These are phyloP conservation scores for Gambusia yucatana DNA, from an alignment of 2,797 vertebrate genomes.

Conservation along the genomic window DNA sequence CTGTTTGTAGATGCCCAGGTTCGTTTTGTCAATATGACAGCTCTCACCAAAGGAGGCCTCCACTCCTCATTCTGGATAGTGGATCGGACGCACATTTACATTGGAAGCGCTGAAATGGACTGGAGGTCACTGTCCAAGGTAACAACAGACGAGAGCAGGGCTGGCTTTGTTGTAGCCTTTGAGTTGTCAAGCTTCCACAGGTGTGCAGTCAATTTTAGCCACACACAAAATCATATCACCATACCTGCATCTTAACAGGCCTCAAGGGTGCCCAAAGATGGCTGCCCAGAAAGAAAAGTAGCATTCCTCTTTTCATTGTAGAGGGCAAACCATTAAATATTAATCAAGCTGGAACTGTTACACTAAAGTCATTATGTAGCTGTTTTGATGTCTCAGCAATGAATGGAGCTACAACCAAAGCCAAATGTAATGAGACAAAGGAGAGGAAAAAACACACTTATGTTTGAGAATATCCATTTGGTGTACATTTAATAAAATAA, in stretches of 20 bases:
- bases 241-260: conserved; percentile 9
- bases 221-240: conserved; percentile 11
- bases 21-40: conserved; percentile 89
- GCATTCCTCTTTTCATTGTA: conserved; percentile 45
- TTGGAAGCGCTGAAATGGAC: conserved; percentile 90
- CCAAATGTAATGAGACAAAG: conserved; percentile 40
- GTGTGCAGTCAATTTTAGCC: conserved; percentile 12
- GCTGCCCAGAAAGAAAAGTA: conserved; percentile 34
- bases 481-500: too few species aligned
- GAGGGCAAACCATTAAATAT: conserved; percentile 22
- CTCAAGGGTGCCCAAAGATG: conserved; percentile 32
- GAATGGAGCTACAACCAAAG: conserved; percentile 28
- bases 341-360: conserved; percentile 31
- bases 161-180: background rate
- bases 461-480: background rate
- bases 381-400: conserved; percentile 41
- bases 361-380: conserved; percentile 49
- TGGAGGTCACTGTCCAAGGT: conserved; percentile 92
- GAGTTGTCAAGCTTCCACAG: conserved; percentile 3
- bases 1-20: conserved; percentile 84
- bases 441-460: conserved; percentile 5
- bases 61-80: conserved; percentile 95
- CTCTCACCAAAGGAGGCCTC: conserved; percentile 87
- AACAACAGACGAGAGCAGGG: conserved; percentile 52
- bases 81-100: conserved; percentile 90